phyloP scores from a whole-genome alignment of 2,113 vertebrate genomes.

The Rhinichthys klamathensis region DNA sequence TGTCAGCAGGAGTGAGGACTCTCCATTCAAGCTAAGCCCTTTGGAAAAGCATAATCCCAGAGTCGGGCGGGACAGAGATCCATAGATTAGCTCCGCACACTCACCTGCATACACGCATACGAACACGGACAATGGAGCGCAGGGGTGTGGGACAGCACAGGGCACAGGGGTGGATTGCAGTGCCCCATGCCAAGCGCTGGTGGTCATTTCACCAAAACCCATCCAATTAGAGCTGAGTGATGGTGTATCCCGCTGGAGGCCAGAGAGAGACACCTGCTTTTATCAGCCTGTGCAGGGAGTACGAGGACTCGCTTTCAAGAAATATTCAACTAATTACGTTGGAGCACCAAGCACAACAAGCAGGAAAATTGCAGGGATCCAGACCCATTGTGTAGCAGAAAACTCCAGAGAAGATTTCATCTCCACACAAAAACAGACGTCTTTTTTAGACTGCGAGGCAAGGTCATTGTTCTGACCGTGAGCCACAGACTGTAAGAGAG shows the following conservation, averaged over 20 bases:
- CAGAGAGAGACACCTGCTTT: slow-evolving; percentile 71
- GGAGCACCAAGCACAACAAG: slow-evolving; percentile 76
- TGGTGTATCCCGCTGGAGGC: slow-evolving; percentile 72
- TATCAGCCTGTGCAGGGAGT: slow-evolving; percentile 76
- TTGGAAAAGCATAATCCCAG: slow-evolving; percentile 49
- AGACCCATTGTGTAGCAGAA: slow-evolving; percentile 70
- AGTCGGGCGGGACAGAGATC: slow-evolving; percentile 20
- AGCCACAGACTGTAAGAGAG: not conserved
- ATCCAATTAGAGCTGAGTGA: slow-evolving; percentile 79
- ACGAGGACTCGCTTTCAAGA: slow-evolving; percentile 81
- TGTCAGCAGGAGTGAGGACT: slow-evolving; percentile 60
- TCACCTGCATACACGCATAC: slow-evolving; percentile 1
- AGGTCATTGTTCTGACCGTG: slow-evolving; percentile 65
- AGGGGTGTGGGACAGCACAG: slow-evolving; percentile 32
- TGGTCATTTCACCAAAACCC: slow-evolving; percentile 79
- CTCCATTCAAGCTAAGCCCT: slow-evolving; percentile 54
- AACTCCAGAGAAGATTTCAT: slow-evolving; percentile 75
- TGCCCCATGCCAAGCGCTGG: slow-evolving; percentile 55
- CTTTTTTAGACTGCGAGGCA: slow-evolving; percentile 50
- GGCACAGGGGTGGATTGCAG: slow-evolving; percentile 41
- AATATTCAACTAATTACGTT: slow-evolving; percentile 84
- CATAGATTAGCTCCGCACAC: slow-evolving; percentile 17
- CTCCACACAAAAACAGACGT: slow-evolving; percentile 60
- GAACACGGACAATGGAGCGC: not conserved
- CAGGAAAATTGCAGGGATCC: slow-evolving; percentile 70